phyloP scores from a whole-genome alignment of 2,797 vertebrate species.

The Sebastes minor region DNA sequence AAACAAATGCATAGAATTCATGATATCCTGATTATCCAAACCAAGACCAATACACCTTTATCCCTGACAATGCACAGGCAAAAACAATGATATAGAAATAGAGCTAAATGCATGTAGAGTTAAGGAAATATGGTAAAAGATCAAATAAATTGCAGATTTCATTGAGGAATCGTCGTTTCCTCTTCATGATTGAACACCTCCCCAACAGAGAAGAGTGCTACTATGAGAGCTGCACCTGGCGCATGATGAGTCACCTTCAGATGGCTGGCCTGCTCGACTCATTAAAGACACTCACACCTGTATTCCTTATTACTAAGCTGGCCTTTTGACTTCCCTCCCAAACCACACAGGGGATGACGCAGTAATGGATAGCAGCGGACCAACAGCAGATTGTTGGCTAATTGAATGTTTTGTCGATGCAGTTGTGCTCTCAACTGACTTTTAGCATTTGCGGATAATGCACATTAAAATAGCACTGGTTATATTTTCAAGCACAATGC shows the following conservation, averaged over 20 bases:
- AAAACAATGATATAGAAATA: background rate
- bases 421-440: no score
- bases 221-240: constrained; percentile 20
- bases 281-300: constrained; percentile 9
- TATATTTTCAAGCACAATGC: background rate
- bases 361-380: background rate
- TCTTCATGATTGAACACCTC: constrained; percentile 7
- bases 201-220: background rate
- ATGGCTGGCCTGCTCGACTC: constrained; percentile 1
- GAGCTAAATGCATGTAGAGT: background rate
- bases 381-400: constrained; percentile 11
- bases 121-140: background rate
- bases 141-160: background rate
- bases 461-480: background rate
- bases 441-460: background rate
- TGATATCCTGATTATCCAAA: background rate
- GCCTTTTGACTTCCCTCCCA: constrained; percentile 18
- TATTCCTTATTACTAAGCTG: constrained; percentile 4
- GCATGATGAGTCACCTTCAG: constrained; percentile 52
- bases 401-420: constrained; percentile 9
- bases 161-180: background rate
- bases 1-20: background rate
- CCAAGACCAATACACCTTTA: background rate
- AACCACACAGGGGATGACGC: background rate
- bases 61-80: background rate